A percentile compares a stretch with the other conserved stretches of the same genome.
phyloP scores from a whole-genome alignment of 2,797 vertebrate genomes.

The Enteromius thamalakanensis region DNA sequence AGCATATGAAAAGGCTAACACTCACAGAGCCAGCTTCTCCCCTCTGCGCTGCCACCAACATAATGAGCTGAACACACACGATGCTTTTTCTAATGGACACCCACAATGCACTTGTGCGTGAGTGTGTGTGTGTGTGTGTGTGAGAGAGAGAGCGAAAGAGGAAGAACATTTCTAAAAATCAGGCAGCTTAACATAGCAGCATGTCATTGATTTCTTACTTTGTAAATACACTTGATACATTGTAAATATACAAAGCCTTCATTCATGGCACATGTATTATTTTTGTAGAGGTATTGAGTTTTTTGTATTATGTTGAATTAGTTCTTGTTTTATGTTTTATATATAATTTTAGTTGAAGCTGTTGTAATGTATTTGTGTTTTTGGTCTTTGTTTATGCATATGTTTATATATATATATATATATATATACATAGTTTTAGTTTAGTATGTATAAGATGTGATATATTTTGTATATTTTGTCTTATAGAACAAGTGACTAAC shows the following conservation, averaged over 20 bases:
- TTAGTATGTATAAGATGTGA: too few species aligned
- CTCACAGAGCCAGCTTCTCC: conserved; percentile 26
- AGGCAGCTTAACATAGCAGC: neutral
- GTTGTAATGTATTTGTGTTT: neutral
- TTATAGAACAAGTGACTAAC: neutral
- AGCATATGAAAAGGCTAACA: conserved; percentile 49
- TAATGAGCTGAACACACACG: conserved; percentile 37
- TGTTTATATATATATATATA: neutral
- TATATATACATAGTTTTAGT: neutral
- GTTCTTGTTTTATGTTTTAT: neutral
- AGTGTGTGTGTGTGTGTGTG: neutral
- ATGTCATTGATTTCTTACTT: neutral
- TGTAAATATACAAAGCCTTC: neutral
- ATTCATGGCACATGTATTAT: neutral
- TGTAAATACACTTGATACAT: neutral
- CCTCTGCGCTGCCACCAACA: conserved; percentile 20
- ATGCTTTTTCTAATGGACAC: neutral
- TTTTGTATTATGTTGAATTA: neutral
- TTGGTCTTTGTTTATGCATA: neutral
- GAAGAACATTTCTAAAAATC: neutral
- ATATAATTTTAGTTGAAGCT: neutral
- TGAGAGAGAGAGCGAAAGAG: neutral
- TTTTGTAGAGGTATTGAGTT: neutral
- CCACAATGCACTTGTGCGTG: neutral
- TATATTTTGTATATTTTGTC: neutral